Evolutionary conservation across 2,113 vertebrate genomes (phyloP), one percentile per base, ranked within the genome.

Genomic region (Thymallus thymallus): DNA sequence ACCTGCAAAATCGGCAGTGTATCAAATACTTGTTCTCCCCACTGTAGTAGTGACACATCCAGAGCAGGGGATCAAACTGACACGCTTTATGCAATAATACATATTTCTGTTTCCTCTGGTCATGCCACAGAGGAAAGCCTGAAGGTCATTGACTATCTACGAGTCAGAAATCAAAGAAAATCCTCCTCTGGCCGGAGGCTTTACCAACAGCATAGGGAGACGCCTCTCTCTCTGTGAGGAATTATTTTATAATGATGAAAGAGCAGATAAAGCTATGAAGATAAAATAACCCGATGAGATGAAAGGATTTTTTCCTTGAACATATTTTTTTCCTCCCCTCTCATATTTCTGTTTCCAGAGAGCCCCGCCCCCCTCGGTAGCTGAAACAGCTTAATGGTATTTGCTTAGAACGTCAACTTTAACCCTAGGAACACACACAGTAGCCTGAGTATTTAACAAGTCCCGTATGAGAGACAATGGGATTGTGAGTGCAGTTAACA

Each of bases 391-490:
- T 80, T 76, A 77, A 78, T 60, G 72, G 70, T 80, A 10, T 85
- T 90, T 86, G 69, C 64, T 71, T 41, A 41, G 35, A 10, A 41
- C 2, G 30, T 80, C 16, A 82, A 82, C 84, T 87, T 80, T 85
- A 82, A 81, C 87, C 87, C 20, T n/a, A 4, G 2, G 73, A 75
- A 73, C 73, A 41, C 71, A 76, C 85, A 79, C 86, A 76, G 82
- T 46, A 82, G 85, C 83, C 13, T 30, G 75, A 69, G 77, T 18
- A 72, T 73, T 85, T 68, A 1, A 32, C 66, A 7, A 77, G 70
- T 81, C 83, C 79, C 82, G 69, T 3, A 69, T 56, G 79, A 74
- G 82, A 73, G 75, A 82, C 83, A 82, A 82, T 69, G 83, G 69
- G 72, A 79, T 35, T 9, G 65, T 56, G 26, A 29, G 3, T 12